phyloP scores from a whole-genome alignment of 2,888 invertebrate genomes.

The Drosophila longiperda region DNA sequence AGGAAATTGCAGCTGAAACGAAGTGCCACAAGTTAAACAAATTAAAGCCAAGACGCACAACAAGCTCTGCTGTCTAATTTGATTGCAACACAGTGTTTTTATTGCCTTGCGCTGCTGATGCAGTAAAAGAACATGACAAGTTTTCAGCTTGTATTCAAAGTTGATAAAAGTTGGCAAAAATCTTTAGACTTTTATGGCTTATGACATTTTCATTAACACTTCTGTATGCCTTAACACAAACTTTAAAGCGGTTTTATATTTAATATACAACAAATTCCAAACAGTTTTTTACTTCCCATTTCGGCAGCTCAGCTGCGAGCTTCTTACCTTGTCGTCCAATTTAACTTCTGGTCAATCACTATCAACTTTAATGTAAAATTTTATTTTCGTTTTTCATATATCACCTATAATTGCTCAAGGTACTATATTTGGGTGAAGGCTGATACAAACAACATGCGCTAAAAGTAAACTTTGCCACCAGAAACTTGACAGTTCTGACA shows the following conservation, averaged over 20 bases:
- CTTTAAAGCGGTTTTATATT: background rate
- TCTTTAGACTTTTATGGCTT: background rate
- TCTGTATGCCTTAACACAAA: background rate
- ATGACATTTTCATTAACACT: background rate
- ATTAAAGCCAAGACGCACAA: background rate
- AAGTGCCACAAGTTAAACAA: slow-evolving; percentile 24
- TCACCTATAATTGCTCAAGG: background rate
- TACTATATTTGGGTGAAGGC: slow-evolving; percentile 23
- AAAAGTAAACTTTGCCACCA: slow-evolving; percentile 44
- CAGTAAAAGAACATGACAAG: background rate
- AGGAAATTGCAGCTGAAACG: slow-evolving; percentile 61
- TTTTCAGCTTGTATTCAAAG: background rate
- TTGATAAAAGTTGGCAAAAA: background rate
- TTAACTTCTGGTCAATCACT: background rate
- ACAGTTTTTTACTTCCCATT: background rate
- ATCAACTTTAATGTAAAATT: background rate
- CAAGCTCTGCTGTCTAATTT: slow-evolving; percentile 1
- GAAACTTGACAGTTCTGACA: slow-evolving; percentile 49
- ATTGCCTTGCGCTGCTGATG: background rate
- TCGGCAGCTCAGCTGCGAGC: background rate
- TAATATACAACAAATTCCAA: background rate
- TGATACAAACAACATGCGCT: slow-evolving; percentile 28
- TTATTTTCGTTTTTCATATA: background rate
- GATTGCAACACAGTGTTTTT: background rate
- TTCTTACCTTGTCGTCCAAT: background rate